Base-by-base conservation (phyloP, 1,140 invertebrate species). In the Drosophila mayri region DNA sequence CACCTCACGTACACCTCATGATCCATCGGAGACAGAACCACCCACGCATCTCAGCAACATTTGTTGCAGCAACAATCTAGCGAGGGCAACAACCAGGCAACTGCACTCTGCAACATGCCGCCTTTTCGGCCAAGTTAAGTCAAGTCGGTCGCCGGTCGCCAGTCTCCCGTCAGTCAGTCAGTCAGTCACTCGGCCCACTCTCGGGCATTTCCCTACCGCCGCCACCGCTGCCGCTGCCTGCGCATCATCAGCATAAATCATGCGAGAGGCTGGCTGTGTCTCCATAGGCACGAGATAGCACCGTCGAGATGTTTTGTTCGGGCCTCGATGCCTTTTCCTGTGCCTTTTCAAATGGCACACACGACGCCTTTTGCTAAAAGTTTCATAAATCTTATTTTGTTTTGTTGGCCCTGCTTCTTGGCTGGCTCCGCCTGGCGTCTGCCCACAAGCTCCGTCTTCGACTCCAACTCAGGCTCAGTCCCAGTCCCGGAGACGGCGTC, bases 181-280 rank as follows among this genome's bases (percentile, higher is more conserved):
- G 66, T 75, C 41, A 43, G 41, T 43, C 59, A 52, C 38, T 43
- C 73, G 66, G 57, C 75, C 76, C 66, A 64, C 74, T 76, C 73
- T 67, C 62, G 46, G 60, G 61, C 68, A 43, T 73, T 73, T 60
- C 60, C 58, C 54, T 65, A 10, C 37, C 38, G 44, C 32, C 4
- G 55, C 55, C 25, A 25, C 25, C 57, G 22, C 35, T 50, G 61
- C 62, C 52, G 22, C 35, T 50, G 61, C 62, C 52, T 61, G 64
- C 57, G 67, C 85, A 88, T 88, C 85, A 88, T 88, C 85, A 88
- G 81, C 85, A 90, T 88, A 90, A 88, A 90, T 88, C 85, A 88
- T 83, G 80, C 74, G 57, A 78, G 62, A 35, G 76, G 61, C 61
- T 61, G 55, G 49, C 47, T 38, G 47, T 73, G 30, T 35, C 50